phyloP scores from a whole-genome alignment of 2,797 vertebrate species.

The Hippopotamyrus pictus region DNA sequence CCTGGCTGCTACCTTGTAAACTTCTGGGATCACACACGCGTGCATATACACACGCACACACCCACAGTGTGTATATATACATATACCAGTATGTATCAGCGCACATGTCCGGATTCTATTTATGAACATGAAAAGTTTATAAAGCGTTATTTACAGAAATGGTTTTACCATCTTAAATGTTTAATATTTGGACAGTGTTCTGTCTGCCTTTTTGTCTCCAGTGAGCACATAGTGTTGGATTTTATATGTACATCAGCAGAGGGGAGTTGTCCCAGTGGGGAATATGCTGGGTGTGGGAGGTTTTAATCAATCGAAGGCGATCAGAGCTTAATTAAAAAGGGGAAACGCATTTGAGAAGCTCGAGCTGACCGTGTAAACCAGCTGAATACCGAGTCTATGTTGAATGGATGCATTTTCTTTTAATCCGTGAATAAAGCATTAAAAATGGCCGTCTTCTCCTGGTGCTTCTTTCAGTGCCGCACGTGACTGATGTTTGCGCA shows the following conservation, averaged over 20 bases:
- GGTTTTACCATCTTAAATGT: constrained; percentile 96
- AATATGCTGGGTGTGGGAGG: constrained; percentile 76
- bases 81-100: constrained; percentile 61
- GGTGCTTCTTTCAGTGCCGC: not conserved
- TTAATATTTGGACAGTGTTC: constrained; percentile 87
- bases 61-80: constrained; percentile 60
- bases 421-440: constrained; percentile 98
- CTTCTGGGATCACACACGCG: constrained; percentile 55
- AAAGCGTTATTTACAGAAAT: constrained; percentile 78
- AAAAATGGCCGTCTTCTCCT: constrained; percentile 52
- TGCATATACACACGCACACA: constrained; percentile 26
- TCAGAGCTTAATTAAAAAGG: constrained; percentile 55
- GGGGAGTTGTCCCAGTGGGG: constrained; percentile 77
- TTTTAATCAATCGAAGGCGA: constrained; percentile 84
- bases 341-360: constrained; percentile 56
- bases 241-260: constrained; percentile 89
- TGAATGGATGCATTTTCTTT: constrained; percentile 99
- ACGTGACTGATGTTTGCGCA: not conserved
- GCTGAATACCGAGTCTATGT: constrained; percentile 91
- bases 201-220: constrained; percentile 77
- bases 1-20: constrained; percentile 91
- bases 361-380: constrained; percentile 83
- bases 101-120: constrained; percentile 82
- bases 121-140: constrained; percentile 87
- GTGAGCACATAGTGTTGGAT: constrained; percentile 86